Evolutionary conservation across 2,797 vertebrate genomes (phyloP).

Genomic region (Danio tinwini): DNA sequence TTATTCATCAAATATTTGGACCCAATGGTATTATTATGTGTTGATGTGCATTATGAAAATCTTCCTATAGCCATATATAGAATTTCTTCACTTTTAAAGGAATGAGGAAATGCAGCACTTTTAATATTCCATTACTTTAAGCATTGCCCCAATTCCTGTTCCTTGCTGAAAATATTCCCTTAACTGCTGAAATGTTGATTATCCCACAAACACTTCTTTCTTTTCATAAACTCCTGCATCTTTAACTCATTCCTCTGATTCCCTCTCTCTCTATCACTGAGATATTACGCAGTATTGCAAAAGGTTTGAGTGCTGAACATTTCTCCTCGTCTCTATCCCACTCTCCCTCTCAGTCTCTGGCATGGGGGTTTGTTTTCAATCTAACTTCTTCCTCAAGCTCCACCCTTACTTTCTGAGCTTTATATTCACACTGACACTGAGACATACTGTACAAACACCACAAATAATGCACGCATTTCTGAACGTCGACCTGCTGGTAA

Average conservation of each 20-base stretch:
- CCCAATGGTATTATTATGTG: no score
- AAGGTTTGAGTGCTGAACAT: conserved; percentile 4
- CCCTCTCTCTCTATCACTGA: not conserved
- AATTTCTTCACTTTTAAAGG: not conserved
- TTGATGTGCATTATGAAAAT: no score
- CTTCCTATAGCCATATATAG: not conserved
- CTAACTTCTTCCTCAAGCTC: conserved; percentile 17
- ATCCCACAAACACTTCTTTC: conserved; percentile 3
- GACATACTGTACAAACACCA: conserved; percentile 5
- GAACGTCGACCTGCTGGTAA: not conserved
- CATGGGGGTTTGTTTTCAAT: conserved; percentile 35
- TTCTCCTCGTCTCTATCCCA: not conserved
- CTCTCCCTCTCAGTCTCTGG: conserved; percentile 7
- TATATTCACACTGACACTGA: conserved; percentile 2
- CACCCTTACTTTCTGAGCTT: conserved; percentile 9
- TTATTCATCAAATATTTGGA: no score
- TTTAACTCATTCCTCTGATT: not conserved
- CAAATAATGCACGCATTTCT: not conserved
- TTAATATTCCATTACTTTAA: not conserved
- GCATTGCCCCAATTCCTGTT: not conserved
- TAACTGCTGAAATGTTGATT: not conserved
- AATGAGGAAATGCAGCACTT: conserved; percentile 20
- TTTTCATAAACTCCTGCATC: not conserved
- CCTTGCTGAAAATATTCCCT: not conserved
- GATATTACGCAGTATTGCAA: conserved; percentile 24